phyloP scores from a whole-genome alignment of 2,113 vertebrate genomes.

The Grammomys surdaster region DNA sequence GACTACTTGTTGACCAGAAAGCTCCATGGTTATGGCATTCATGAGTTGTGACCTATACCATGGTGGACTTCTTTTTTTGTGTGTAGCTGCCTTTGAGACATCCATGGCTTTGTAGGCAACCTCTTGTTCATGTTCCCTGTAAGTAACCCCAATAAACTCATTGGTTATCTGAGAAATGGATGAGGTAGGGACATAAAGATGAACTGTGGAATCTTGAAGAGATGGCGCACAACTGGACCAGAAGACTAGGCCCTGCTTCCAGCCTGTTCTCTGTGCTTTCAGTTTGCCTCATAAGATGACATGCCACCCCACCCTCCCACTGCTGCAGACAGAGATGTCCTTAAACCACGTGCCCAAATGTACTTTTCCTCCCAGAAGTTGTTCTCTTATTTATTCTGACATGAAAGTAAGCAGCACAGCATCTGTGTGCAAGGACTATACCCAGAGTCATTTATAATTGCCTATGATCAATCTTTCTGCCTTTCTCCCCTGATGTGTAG shows the following conservation, averaged over 20 bases:
- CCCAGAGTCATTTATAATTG: neutral
- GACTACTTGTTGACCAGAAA: neutral
- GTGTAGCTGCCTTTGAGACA: neutral
- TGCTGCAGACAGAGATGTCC: no score
- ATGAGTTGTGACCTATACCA: neutral
- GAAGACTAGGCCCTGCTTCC: neutral
- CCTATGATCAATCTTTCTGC: neutral
- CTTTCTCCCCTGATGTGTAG: neutral
- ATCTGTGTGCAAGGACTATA: neutral
- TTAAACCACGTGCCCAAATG: neutral
- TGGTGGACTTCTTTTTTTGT: neutral
- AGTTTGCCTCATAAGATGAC: neutral
- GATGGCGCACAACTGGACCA: neutral
- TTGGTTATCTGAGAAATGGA: neutral
- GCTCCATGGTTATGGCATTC: no score
- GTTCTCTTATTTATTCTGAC: neutral
- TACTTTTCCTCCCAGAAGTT: neutral
- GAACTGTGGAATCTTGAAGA: neutral
- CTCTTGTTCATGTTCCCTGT: no score
- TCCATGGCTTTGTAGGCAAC: neutral
- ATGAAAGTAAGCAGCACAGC: neutral
- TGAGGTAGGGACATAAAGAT: neutral
- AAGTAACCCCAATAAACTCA: neutral
- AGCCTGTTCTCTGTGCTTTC: neutral
- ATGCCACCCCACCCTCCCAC: no score